phyloP scores from a whole-genome alignment of 2,797 vertebrate species.

The Zalophus californianus region DNA sequence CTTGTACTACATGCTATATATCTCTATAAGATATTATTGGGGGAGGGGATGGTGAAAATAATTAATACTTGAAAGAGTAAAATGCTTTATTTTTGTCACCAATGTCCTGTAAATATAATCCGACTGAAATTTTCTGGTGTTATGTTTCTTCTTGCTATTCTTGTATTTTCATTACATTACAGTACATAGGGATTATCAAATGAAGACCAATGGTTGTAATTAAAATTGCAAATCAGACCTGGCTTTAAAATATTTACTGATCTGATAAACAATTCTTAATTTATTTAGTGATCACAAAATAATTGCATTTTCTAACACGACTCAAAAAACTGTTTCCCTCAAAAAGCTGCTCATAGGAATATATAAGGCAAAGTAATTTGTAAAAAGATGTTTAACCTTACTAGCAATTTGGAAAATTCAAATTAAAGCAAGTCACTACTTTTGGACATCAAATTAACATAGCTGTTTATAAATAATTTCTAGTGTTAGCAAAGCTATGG shows the following conservation, averaged over 20 bases:
- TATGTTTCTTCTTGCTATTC: neutral
- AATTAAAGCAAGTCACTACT: neutral
- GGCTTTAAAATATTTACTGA: neutral
- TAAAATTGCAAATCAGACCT: neutral
- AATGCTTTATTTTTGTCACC: neutral
- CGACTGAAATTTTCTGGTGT: neutral
- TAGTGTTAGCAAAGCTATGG: neutral
- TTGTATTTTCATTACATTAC: neutral
- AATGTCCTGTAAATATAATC: neutral
- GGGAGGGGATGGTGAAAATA: neutral
- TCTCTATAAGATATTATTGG: neutral
- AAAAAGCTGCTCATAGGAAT: neutral
- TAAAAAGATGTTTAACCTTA: neutral
- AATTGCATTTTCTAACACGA: neutral
- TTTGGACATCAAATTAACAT: neutral
- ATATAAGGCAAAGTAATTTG: neutral
- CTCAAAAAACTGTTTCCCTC: neutral
- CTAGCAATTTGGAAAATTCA: neutral
- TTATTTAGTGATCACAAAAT: neutral
- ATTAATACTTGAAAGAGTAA: neutral
- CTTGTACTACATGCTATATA: neutral
- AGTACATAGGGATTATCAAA: neutral
- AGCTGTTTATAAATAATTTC: neutral
- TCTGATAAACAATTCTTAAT: neutral
- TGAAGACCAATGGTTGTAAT: neutral